Evolutionary conservation across 2,113 vertebrate genomes (phyloP), one percentile per base, ranked within the genome.

Genomic region (Mirza zaza): DNA sequence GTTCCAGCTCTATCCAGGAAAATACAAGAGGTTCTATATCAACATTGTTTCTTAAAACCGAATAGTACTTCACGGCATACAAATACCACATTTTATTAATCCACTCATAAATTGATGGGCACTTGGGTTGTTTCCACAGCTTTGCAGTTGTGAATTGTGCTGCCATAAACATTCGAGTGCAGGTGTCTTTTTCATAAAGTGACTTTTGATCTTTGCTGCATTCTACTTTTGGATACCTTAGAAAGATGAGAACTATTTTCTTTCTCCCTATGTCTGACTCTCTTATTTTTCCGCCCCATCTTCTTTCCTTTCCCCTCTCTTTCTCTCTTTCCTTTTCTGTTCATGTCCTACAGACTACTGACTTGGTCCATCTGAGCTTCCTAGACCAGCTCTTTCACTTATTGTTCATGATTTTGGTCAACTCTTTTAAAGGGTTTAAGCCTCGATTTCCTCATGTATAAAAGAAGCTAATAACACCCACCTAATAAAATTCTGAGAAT

Each of bases 401-500:
- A 71, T 2, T 25, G 8, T 36, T 29, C 14, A 27, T 80, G 59
- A 65, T 52, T 94, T 87, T 42, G 57, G 39, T 15, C 6, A 50
- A 42, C 5, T 71, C 14, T 71, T 13, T 80, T 18, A 50, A 65
- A 79, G 57, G 50, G 9, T 75, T 17, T 45, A 77, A 83, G 36
- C 3, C 34, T 87, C 34, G 18, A n/a, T 90, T 77, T 73, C 17
- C 45, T 77, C 70, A 45, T 45, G 23, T 32, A 32, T 34, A 57
- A 80, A 84, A 12, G 2, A 20, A 92, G 68, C 7, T 57, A 55
- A 59, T 59, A 82, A 63, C 42, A 52, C 20, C 42, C 29, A 70
- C 2, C 18, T 50, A 75, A 32, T 45, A 77, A 45, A 85, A 67
- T n/a, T 45, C 17, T 48, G 79, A 92, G 10, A 96, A 92, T 50